A percentile compares a stretch with the other conserved stretches of the same genome.
Evolutionary conservation across 2,113 vertebrate species (phyloP).

Genomic region (Helogale parvula): DNA sequence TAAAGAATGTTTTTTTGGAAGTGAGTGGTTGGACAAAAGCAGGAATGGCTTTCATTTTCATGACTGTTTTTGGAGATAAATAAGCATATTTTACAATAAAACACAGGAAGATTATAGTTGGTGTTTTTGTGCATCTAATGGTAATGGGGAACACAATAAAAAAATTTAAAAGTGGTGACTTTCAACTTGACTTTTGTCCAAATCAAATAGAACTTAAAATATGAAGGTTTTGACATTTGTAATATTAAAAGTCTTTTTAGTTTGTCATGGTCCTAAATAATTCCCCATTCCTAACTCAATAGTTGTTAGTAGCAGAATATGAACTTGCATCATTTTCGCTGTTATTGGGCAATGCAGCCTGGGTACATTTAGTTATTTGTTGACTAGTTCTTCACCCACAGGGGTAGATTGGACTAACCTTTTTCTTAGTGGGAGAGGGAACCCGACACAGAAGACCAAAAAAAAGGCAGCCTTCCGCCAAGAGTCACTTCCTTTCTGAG

Average conservation of each 20-base stretch:
- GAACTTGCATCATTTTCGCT: slow-evolving; percentile 30
- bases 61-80: slow-evolving; percentile 55
- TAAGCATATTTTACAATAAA: slow-evolving; percentile 55
- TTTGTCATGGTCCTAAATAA: slow-evolving; percentile 4
- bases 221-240: slow-evolving; percentile 35
- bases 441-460: not conserved
- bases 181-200: slow-evolving; percentile 19
- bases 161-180: not conserved
- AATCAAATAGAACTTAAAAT: slow-evolving; percentile 57
- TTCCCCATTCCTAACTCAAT: not conserved
- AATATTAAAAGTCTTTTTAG: slow-evolving; percentile 42
- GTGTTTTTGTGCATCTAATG: slow-evolving; percentile 47
- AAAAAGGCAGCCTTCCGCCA: not conserved
- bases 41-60: slow-evolving; percentile 61
- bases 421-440: not conserved
- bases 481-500: slow-evolving; percentile 62
- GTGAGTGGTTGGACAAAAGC: not conserved
- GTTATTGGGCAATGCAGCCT: not conserved
- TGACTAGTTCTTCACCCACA: slow-evolving; percentile 52
- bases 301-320: slow-evolving; percentile 14
- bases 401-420: not conserved
- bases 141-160: slow-evolving; percentile 6
- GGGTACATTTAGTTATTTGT: not conserved
- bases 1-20: slow-evolving; percentile 66
- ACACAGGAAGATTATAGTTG: slow-evolving; percentile 29